A percentile compares a stretch with the other conserved stretches of the same genome.
These are phyloP conservation scores for Archips xylosteana DNA, from an alignment of 2,888 invertebrate species.

Conservation along the genomic window DNA sequence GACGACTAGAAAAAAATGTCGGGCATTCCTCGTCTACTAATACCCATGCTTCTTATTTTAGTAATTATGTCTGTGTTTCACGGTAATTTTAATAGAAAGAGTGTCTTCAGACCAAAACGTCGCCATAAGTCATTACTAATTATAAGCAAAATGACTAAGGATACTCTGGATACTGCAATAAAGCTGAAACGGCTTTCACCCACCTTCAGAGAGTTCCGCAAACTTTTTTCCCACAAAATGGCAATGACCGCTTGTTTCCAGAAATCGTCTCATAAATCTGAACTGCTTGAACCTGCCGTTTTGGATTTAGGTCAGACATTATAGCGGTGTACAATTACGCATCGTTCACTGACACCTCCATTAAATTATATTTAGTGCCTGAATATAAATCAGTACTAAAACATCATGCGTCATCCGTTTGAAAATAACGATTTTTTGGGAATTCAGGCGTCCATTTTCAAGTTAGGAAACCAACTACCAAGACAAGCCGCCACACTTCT, in stretches of 20 bases:
- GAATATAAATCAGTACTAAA: neutral
- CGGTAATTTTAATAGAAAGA: too few relatives aligned
- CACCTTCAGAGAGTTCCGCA: neutral
- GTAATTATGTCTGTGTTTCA: too few relatives aligned
- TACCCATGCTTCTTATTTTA: too few relatives aligned
- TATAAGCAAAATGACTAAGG: neutral
- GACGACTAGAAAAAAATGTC: too few relatives aligned
- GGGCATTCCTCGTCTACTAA: too few relatives aligned
- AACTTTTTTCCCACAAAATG: constrained; percentile 12
- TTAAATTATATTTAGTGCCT: constrained; percentile 14
- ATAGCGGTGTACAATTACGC: constrained; percentile 20
- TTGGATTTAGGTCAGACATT: constrained; percentile 28
- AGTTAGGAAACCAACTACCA: neutral
- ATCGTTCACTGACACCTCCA: constrained; percentile 31
- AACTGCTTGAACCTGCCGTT: neutral
- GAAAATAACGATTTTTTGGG: neutral
- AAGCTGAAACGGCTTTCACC: neutral
- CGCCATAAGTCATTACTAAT: neutral
- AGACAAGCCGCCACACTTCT: too few relatives aligned
- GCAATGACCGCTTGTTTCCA: constrained; percentile 36
- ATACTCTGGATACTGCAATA: neutral
- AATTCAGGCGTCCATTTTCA: neutral
- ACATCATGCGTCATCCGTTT: neutral
- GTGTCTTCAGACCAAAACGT: neutral
- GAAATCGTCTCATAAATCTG: constrained; percentile 24